Conservation (phyloP, 2,113 vertebrate species). For the Stercorarius parasiticus region DNA sequence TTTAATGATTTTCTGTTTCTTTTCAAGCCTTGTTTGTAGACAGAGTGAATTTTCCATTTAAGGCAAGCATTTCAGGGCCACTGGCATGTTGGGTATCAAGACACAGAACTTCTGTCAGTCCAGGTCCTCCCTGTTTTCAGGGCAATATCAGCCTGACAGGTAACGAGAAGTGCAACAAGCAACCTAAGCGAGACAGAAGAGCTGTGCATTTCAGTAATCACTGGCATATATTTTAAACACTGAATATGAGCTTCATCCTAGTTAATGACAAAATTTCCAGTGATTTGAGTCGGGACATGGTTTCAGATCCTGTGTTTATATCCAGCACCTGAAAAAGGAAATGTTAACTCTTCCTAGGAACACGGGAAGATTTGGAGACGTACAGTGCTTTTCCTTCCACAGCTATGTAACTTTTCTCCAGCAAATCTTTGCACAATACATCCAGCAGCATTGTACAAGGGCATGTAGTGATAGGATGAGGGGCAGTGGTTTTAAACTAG, state of each 20-base stretch:
- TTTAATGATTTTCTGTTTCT: not conserved
- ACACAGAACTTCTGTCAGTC: not conserved
- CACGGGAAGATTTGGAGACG: not conserved
- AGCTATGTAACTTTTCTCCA: not conserved
- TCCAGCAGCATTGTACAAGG: not conserved
- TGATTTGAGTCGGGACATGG: not conserved
- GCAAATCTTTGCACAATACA: not conserved
- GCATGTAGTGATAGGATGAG: too few species aligned
- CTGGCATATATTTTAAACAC: not conserved
- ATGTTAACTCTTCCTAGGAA: not conserved
- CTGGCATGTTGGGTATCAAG: not conserved
- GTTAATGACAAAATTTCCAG: not conserved
- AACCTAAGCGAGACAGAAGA: not conserved
- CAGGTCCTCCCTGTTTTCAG: not conserved
- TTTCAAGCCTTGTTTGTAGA: not conserved
- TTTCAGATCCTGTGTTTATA: not conserved
- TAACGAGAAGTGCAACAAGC: not conserved
- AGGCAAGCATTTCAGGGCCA: not conserved
- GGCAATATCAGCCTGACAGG: not conserved
- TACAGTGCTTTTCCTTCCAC: not conserved
- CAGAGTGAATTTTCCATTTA: not conserved
- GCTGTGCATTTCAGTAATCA: not conserved
- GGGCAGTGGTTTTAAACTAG: too few species aligned
- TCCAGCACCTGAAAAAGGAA: not conserved
- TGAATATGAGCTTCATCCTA: not conserved